Evolutionary conservation across 2,113 vertebrate species (phyloP), one percentile per base, ranked within the genome.

Genomic region (Amblyornis subalaris): DNA sequence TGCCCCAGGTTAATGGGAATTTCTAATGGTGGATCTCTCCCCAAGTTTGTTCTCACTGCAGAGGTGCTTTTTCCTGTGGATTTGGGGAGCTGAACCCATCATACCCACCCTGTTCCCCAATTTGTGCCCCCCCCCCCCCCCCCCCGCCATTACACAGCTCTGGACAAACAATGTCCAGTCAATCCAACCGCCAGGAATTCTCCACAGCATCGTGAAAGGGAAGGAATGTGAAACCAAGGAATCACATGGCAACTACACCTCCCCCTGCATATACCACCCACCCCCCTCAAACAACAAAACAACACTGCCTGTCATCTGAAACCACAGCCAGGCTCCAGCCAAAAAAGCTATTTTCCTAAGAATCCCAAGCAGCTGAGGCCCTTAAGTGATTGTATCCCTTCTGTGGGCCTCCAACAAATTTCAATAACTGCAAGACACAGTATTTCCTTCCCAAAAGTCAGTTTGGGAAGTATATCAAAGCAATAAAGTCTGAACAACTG

Each of bases 331-430:
- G 75, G 35, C 61, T 90, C 90, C 75, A 91, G 82, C 91, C 88
- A 82, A 95, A 90, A 93, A 90, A 79, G 86, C 88, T 76, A 66
- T 80, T 87, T 92, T 72, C 83, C 85, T 75, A 70, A 97, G 97
- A 98, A 98, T 95, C 92, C 95, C 54, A 92, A 96, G 96, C 96
- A 97, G 97, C 97, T 96, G 96, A 97, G 96, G 95, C 97, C 96
- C 97, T 91, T 79, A 48, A 91, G 95, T 93, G 85, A 62, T 93
- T 97, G 93, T 62, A 93, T 98, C 97, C 97, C 97, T 97, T 98
- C 94, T 97, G 97, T 97, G 97, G 96, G 95, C 95, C 91, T 96
- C 90, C 75, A 77, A 71, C 77, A 54, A 81, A 88, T 91, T 92
- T 96, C 85, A 86, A 48, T 88, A 95, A 96, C 77, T 72, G 73